Percentiles rank a stretch among this genome's conserved stretches.
Conservation (phyloP, 2,888 invertebrate genomes). For the Argyra leucocephala region DNA sequence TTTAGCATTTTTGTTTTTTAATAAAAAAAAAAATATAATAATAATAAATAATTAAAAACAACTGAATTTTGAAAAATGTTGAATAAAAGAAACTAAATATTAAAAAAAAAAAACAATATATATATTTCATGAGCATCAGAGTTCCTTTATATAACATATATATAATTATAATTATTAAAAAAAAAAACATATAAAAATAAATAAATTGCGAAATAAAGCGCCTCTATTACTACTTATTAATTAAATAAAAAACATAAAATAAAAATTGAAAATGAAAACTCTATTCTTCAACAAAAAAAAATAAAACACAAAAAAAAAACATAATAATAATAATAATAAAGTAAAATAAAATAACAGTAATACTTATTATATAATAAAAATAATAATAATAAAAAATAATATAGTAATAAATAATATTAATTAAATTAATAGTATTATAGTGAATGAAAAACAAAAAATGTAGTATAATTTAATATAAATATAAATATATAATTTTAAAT, state of each 20-base stretch:
- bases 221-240: not conserved
- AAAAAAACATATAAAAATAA: not conserved
- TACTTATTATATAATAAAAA: no score
- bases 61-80: no score
- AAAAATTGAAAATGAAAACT: not conserved
- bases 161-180: not conserved
- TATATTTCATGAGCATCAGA: constrained; percentile 1
- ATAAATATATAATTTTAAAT: not conserved
- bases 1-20: not conserved
- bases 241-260: not conserved
- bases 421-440: not conserved
- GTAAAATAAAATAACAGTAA: no score
- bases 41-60: not conserved
- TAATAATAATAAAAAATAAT: no score
- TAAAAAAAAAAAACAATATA: no score
- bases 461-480: not conserved
- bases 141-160: not conserved
- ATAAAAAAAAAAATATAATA: not conserved
- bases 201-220: not conserved
- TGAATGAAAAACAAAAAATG: not conserved
- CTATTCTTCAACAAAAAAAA: not conserved
- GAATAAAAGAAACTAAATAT: no score
- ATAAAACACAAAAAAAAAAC: not conserved
- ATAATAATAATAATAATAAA: not conserved
- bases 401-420: no score